phyloP scores from a whole-genome alignment of 2,888 invertebrate species.

The Cataglyphis cursor region DNA sequence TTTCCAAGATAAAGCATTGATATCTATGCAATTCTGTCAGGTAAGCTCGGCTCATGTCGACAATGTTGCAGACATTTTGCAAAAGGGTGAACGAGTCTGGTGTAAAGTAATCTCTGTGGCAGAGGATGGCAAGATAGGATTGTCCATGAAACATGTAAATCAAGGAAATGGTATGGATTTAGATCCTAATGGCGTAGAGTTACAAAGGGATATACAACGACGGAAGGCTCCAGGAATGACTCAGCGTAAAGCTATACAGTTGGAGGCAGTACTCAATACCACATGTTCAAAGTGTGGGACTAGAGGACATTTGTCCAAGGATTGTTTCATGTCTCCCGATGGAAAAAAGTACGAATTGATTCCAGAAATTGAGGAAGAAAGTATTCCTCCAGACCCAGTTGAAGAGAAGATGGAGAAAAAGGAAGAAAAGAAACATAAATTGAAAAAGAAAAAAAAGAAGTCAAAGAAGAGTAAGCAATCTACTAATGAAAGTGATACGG shows the following conservation, averaged over 20 bases:
- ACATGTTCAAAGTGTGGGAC: constrained; percentile 86
- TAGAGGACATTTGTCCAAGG: constrained; percentile 84
- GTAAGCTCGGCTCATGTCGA: constrained; percentile 84
- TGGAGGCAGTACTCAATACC: constrained; percentile 86
- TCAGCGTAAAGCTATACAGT: constrained; percentile 82
- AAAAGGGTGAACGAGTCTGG: constrained; percentile 86
- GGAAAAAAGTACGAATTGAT: constrained; percentile 86
- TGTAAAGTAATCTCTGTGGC: constrained; percentile 85
- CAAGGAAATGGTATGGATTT: constrained; percentile 86
- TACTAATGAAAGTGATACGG: constrained; percentile 70
- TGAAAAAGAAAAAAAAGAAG: constrained; percentile 83
- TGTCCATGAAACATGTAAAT: constrained; percentile 87
- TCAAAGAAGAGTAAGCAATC: constrained; percentile 78
- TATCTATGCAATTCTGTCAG: constrained; percentile 70
- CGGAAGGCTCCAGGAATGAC: constrained; percentile 77
- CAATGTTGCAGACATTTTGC: constrained; percentile 85
- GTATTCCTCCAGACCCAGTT: constrained; percentile 62
- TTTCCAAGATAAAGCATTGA: constrained; percentile 25
- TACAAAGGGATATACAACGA: constrained; percentile 84
- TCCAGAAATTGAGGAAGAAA: constrained; percentile 81
- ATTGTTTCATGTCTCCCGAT: constrained; percentile 85
- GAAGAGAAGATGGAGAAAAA: constrained; percentile 59
- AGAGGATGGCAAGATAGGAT: constrained; percentile 85
- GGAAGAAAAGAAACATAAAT: constrained; percentile 80
- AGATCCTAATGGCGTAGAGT: constrained; percentile 86